phyloP scores from a whole-genome alignment of 35 echinoderm and acorn worm genomes.

The Ophiothrix spiculata region DNA sequence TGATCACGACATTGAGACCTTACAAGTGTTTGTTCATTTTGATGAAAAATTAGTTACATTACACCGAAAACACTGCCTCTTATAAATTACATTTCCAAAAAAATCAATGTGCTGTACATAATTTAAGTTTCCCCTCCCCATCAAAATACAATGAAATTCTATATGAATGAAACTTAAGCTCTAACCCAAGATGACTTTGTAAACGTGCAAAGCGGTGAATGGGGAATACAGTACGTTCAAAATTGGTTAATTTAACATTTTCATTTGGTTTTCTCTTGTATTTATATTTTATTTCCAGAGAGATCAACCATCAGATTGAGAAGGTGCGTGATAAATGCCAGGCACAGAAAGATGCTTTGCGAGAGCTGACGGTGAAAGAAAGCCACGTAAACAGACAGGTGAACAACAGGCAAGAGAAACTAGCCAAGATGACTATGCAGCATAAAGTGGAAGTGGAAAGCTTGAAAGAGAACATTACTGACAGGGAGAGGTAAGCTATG shows the following conservation, averaged over 20 bases:
- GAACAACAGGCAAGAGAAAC: conserved; percentile 76
- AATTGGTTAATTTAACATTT: conserved; percentile 14
- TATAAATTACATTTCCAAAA: too few relatives aligned
- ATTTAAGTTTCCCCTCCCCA: too few relatives aligned
- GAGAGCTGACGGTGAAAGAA: conserved; percentile 59
- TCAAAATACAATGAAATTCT: too few relatives aligned
- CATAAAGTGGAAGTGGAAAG: conserved; percentile 59
- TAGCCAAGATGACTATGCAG: conserved; percentile 70
- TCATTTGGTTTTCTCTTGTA: not conserved
- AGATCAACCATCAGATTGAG: conserved; percentile 48
- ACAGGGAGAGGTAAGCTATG: conserved; percentile 49
- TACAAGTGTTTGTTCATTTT: too few relatives aligned
- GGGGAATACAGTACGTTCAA: too few relatives aligned
- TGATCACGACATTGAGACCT: too few relatives aligned
- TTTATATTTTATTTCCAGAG: conserved; percentile 35
- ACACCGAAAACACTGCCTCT: too few relatives aligned
- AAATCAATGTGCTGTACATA: too few relatives aligned
- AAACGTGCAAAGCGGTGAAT: too few relatives aligned
- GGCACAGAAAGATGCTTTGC: conserved; percentile 57
- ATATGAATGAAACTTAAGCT: too few relatives aligned
- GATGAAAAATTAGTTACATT: too few relatives aligned
- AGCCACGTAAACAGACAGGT: conserved; percentile 47
- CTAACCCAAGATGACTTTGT: too few relatives aligned
- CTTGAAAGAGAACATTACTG: conserved; percentile 34
- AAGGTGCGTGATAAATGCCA: conserved; percentile 54